phyloP scores from a whole-genome alignment of 2,797 vertebrate species.

The Hipposideros larvatus region DNA sequence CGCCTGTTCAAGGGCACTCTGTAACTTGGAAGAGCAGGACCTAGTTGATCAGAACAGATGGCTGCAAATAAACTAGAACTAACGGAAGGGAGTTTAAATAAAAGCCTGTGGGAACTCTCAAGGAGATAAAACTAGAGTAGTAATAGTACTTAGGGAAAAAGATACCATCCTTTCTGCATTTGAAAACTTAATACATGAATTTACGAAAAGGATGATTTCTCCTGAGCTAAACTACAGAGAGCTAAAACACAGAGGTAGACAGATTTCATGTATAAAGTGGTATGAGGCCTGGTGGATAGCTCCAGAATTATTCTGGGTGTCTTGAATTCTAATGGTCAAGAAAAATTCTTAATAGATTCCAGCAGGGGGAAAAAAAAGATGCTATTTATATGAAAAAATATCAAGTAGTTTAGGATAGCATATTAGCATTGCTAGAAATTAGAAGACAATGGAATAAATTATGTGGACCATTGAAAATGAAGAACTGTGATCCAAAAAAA shows the following conservation, averaged over 20 bases:
- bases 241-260: background rate
- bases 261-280: background rate
- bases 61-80: background rate
- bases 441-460: background rate
- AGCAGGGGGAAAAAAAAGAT: background rate
- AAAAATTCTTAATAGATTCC: background rate
- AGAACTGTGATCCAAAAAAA: background rate
- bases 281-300: background rate
- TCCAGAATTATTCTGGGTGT: background rate
- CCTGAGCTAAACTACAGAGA: background rate
- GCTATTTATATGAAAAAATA: background rate
- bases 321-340: background rate
- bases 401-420: background rate
- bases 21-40: background rate
- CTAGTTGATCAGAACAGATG: background rate
- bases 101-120: background rate
- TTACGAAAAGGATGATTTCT: background rate
- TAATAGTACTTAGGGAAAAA: constrained; percentile 14
- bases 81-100: background rate
- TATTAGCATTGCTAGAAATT: background rate
- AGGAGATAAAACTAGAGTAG: background rate
- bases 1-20: background rate
- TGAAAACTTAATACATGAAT: constrained; percentile 13
- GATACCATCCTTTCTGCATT: background rate
- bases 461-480: background rate